Conservation (phyloP, 2,888 invertebrate genomes). For the Drosophila histrio region DNA sequence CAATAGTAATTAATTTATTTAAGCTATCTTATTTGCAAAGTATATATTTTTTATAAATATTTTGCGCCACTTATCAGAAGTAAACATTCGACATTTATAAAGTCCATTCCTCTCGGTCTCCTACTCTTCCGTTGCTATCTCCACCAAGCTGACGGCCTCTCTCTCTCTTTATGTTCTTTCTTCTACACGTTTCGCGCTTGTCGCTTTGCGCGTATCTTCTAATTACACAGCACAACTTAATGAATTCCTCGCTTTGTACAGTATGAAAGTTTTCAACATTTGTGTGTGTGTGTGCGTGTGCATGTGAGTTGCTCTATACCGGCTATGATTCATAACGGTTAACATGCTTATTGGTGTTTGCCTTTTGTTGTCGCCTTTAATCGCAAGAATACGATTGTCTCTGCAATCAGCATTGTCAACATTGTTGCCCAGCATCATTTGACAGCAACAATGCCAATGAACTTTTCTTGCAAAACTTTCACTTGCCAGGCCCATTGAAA, state of each 20-base stretch:
- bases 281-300: slow-evolving; percentile 1
- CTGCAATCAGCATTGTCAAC: slow-evolving; percentile 24
- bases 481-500: slow-evolving; percentile 47
- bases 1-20: slow-evolving; percentile 46
- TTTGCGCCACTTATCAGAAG: slow-evolving; percentile 53
- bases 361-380: slow-evolving; percentile 18
- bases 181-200: slow-evolving; percentile 24
- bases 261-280: slow-evolving; percentile 24
- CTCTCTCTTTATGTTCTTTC: not conserved
- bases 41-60: slow-evolving; percentile 26
- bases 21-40: slow-evolving; percentile 52
- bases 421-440: slow-evolving; percentile 13
- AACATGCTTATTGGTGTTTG: slow-evolving; percentile 18
- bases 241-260: slow-evolving; percentile 37
- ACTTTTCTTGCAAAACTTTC: slow-evolving; percentile 53
- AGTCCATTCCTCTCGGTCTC: not conserved
- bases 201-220: slow-evolving; percentile 48
- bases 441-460: slow-evolving; percentile 48
- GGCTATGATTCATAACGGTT: slow-evolving; percentile 52
- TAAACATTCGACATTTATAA: slow-evolving; percentile 51
- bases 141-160: not conserved
- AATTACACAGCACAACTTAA: slow-evolving; percentile 45
- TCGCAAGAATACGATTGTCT: slow-evolving; percentile 21
- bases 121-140: slow-evolving; percentile 20
- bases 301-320: not conserved